Evolutionary conservation across 2,797 vertebrate genomes (phyloP).

Genomic region (Setipinna tenuifilis): DNA sequence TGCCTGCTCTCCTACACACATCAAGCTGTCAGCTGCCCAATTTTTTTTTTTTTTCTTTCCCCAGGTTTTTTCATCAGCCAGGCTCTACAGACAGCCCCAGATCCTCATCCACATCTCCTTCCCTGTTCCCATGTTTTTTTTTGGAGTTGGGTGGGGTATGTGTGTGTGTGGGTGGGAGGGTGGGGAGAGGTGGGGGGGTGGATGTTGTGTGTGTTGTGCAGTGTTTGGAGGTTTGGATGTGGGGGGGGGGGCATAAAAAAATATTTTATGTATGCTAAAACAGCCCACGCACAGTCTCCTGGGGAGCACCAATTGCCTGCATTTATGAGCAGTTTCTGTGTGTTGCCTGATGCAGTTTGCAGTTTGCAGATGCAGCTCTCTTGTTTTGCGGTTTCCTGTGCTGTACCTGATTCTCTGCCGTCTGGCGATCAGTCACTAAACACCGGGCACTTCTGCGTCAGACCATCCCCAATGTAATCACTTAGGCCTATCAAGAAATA

Average conservation of each 20-base stretch:
- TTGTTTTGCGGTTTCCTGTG: not conserved
- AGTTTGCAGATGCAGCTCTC: not conserved
- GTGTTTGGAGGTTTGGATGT: too few relatives aligned
- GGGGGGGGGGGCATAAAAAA: conserved; percentile 49
- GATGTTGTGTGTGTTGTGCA: conserved; percentile 55
- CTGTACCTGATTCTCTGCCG: not conserved
- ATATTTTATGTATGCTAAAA: conserved; percentile 78
- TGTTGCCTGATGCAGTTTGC: not conserved
- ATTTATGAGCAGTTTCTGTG: conserved; percentile 48
- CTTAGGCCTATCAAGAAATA: conserved; percentile 23
- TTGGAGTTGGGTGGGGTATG: conserved; percentile 45
- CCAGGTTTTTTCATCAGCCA: conserved; percentile 60
- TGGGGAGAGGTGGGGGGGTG: conserved; percentile 66
- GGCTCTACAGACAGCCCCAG: conserved; percentile 41
- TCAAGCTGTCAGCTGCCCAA: conserved; percentile 78
- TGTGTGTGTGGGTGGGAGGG: conserved; percentile 69
- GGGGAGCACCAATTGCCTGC: conserved; percentile 61
- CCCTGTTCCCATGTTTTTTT: not conserved
- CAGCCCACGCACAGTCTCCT: conserved; percentile 73
- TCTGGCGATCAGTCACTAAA: not conserved
- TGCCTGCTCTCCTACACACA: conserved; percentile 72
- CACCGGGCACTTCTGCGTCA: conserved; percentile 1
- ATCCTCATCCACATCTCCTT: conserved; percentile 40
- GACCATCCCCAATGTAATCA: conserved; percentile 39
- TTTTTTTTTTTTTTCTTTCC: conserved; percentile 73